Evolutionary conservation across 2,797 vertebrate genomes (phyloP).

Genomic region (Lates japonicus): DNA sequence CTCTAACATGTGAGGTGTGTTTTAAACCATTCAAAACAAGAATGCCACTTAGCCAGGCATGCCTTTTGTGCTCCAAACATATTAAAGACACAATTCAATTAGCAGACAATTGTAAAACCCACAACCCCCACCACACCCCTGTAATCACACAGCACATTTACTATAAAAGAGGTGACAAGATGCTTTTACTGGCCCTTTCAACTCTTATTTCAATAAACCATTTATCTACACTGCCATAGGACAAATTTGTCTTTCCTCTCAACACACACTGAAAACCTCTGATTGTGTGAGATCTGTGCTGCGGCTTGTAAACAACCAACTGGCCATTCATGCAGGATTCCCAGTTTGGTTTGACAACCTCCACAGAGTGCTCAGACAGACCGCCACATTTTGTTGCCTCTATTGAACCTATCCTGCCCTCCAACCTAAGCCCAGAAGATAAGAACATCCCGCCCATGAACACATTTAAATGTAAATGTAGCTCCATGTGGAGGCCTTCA

Average conservation of each 20-base stretch:
- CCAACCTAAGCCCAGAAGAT: conserved; percentile 62
- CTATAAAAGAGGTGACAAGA: conserved; percentile 62
- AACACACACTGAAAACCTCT: conserved; percentile 62
- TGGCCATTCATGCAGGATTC: conserved; percentile 30
- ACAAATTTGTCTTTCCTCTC: conserved; percentile 69
- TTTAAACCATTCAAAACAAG: conserved; percentile 50
- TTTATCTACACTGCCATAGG: conserved; percentile 62
- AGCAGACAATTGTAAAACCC: conserved; percentile 48
- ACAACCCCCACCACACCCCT: not conserved
- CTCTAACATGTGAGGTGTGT: conserved; percentile 46
- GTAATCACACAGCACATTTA: conserved; percentile 58
- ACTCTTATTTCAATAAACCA: conserved; percentile 69
- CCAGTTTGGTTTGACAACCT: conserved; percentile 38
- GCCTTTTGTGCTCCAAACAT: conserved; percentile 40
- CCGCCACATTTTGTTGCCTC: conserved; percentile 45
- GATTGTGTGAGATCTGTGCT: conserved; percentile 56
- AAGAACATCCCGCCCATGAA: conserved; percentile 65
- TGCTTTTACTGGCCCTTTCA: conserved; percentile 65
- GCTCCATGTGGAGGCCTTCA: conserved; percentile 59
- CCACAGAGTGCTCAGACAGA: conserved; percentile 27
- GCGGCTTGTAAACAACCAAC: conserved; percentile 44
- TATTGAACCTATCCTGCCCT: conserved; percentile 60
- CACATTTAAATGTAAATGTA: conserved; percentile 80
- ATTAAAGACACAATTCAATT: conserved; percentile 65
- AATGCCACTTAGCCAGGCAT: conserved; percentile 12